These are phyloP conservation scores for Anguilla megastoma DNA, from an alignment of 2,797 vertebrate species.

Conservation along the genomic window DNA sequence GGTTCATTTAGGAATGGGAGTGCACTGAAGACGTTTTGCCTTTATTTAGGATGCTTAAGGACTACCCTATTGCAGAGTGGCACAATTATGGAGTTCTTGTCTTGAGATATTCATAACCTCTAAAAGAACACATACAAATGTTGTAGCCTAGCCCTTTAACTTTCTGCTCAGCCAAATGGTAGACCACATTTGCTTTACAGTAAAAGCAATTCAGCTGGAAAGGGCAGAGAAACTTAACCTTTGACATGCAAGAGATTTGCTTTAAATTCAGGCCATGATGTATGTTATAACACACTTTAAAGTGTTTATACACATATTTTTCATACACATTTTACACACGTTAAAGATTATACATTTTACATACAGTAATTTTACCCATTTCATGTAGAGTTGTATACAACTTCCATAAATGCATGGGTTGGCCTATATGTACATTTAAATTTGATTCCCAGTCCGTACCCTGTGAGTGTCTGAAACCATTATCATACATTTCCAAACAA, in stretches of 20 bases:
- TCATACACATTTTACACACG: neutral
- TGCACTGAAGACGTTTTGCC: neutral
- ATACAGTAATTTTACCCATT: neutral
- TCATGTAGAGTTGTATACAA: neutral
- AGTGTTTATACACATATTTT: too few species aligned
- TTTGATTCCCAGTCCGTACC: too few species aligned
- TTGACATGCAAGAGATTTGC: neutral
- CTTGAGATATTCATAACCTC: neutral
- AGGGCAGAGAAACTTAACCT: neutral
- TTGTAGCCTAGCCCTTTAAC: neutral
- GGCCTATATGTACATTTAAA: too few species aligned
- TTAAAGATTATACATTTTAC: neutral
- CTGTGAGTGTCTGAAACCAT: too few species aligned
- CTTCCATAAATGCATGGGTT: too few species aligned
- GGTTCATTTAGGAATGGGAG: neutral
- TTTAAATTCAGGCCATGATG: neutral
- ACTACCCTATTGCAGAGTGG: neutral
- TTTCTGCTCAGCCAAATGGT: neutral
- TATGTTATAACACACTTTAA: neutral
- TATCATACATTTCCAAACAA: too few species aligned
- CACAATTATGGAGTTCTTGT: neutral
- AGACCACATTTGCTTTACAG: neutral
- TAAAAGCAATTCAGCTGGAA: too few species aligned
- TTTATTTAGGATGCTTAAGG: neutral
- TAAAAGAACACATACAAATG: neutral